A percentile compares a stretch with the other conserved stretches of the same genome.
Evolutionary conservation across 2,888 invertebrate species (phyloP).

Genomic region (Sturmia bella): DNA sequence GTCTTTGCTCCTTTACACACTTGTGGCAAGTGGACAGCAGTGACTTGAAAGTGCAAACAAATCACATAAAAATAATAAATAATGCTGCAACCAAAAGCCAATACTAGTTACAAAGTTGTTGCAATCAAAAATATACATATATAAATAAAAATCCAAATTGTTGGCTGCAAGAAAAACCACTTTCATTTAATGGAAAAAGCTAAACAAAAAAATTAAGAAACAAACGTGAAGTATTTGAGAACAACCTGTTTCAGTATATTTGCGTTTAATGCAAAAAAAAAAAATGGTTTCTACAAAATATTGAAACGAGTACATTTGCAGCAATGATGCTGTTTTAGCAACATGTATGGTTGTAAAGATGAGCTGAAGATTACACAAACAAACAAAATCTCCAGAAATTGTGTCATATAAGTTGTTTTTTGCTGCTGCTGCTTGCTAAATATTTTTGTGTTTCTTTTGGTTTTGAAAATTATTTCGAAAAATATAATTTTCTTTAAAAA

Average conservation of each 20-base stretch:
- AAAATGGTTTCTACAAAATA: not conserved
- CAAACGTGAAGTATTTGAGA: constrained; percentile 51
- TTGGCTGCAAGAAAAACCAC: constrained; percentile 65
- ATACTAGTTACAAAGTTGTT: constrained; percentile 37
- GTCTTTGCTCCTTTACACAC: constrained; percentile 6
- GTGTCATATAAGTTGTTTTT: constrained; percentile 65
- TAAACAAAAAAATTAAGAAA: constrained; percentile 36
- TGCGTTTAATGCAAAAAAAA: constrained; percentile 9
- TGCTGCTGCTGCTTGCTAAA: not conserved
- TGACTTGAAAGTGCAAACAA: constrained; percentile 56
- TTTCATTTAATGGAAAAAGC: constrained; percentile 61
- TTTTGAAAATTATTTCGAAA: not conserved
- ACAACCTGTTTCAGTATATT: constrained; percentile 57
- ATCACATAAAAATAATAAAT: constrained; percentile 48
- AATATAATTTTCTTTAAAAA: constrained; percentile 7
- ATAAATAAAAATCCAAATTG: constrained; percentile 34
- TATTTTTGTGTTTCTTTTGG: not conserved
- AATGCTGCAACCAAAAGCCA: constrained; percentile 49
- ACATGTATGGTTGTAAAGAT: constrained; percentile 50
- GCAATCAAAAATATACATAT: constrained; percentile 10
- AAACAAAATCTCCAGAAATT: constrained; percentile 18
- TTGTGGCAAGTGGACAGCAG: constrained; percentile 57
- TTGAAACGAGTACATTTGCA: constrained; percentile 1
- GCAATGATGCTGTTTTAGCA: constrained; percentile 48
- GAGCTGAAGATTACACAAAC: constrained; percentile 49